These are phyloP conservation scores for Cyprinus carpio DNA, from an alignment of 2,113 vertebrate genomes.

Conservation along the genomic window DNA sequence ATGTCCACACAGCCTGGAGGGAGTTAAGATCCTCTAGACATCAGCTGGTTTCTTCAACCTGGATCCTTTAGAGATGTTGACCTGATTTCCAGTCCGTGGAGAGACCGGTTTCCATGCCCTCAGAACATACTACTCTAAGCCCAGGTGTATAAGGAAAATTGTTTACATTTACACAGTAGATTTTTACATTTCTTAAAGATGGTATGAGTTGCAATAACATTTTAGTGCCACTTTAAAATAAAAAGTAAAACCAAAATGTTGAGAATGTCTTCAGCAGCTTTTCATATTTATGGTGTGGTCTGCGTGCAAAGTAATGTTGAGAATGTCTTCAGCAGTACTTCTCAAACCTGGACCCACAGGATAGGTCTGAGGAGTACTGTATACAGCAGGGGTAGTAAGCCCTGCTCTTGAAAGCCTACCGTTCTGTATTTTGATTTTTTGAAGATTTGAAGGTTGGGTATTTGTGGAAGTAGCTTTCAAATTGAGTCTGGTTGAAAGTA, in stretches of 20 bases:
- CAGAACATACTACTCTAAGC: neutral
- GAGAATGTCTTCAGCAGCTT: neutral
- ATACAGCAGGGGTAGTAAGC: no score
- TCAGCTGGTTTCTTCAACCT: neutral
- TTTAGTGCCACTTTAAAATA: neutral
- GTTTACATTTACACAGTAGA: neutral
- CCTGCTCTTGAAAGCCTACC: no score
- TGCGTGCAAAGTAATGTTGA: no score
- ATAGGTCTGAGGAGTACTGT: no score
- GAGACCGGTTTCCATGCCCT: neutral
- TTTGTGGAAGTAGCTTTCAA: no score
- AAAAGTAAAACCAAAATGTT: no score
- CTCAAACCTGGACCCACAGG: no score
- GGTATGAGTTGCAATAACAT: neutral
- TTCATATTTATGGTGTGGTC: no score
- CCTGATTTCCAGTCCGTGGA: neutral
- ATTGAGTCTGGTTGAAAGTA: no score
- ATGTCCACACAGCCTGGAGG: conserved; percentile 15
- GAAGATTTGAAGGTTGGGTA: no score
- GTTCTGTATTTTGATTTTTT: no score
- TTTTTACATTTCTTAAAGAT: neutral
- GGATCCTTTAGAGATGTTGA: neutral
- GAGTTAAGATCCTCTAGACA: neutral
- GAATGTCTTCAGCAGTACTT: neutral
- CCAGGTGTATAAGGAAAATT: neutral